phyloP scores from a whole-genome alignment of 2,888 invertebrate genomes.

The Tetrapedia diversipes region DNA sequence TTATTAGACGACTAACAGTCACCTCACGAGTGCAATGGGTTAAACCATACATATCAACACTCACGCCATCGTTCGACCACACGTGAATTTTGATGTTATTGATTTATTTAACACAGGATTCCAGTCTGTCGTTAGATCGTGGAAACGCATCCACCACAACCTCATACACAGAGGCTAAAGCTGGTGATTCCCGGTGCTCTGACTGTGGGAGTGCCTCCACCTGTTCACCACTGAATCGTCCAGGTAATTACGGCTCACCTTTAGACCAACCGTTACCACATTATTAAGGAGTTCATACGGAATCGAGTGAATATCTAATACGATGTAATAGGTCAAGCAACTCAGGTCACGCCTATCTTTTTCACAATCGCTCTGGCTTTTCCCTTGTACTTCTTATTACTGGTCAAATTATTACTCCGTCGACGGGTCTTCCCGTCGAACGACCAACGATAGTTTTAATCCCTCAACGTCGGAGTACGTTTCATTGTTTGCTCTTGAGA shows the following conservation, averaged over 20 bases:
- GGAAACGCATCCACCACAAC: constrained; percentile 37
- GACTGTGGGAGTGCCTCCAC: constrained; percentile 73
- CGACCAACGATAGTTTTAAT: no score
- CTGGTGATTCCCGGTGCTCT: constrained; percentile 62
- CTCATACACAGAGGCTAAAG: constrained; percentile 64
- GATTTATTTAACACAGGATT: no score
- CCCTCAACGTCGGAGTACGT: no score
- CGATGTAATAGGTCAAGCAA: constrained; percentile 19
- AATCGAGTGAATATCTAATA: constrained; percentile 43
- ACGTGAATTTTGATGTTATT: no score
- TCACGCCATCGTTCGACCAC: no score
- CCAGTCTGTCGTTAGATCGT: constrained; percentile 59
- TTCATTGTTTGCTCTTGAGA: no score
- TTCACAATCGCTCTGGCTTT: not conserved
- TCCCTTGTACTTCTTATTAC: no score
- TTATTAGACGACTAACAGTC: no score
- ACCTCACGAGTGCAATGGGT: no score
- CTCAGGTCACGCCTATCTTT: constrained; percentile 17
- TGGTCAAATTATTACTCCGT: no score
- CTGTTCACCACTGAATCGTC: constrained; percentile 65
- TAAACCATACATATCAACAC: no score
- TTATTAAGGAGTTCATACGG: constrained; percentile 29
- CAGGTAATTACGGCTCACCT: constrained; percentile 64
- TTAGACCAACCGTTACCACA: constrained; percentile 38
- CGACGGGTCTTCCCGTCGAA: no score